Percentiles rank a stretch among this genome's conserved stretches.
Conservation (phyloP, 2,113 vertebrate species). For the Epinephelus fuscoguttatus region DNA sequence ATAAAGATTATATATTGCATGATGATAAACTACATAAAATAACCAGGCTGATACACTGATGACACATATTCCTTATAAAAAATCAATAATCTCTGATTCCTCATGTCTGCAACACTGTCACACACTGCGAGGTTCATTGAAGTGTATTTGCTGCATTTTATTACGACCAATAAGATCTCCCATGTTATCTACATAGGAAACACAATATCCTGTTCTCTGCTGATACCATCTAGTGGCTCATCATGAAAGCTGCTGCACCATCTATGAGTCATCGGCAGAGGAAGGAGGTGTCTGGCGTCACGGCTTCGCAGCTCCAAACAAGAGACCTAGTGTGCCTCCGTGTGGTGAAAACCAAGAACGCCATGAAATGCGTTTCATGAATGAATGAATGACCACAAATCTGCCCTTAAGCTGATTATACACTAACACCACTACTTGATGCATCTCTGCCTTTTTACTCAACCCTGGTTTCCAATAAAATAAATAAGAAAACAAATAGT, state of each 20-base stretch:
- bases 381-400: slow-evolving; percentile 57
- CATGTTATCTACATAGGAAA: slow-evolving; percentile 52
- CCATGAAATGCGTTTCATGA: slow-evolving; percentile 48
- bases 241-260: slow-evolving; percentile 57
- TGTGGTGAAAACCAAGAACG: slow-evolving; percentile 53
- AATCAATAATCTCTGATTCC: slow-evolving; percentile 4
- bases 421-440: background rate
- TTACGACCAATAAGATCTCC: slow-evolving; percentile 38
- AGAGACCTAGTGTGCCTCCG: slow-evolving; percentile 55
- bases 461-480: background rate
- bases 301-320: slow-evolving; percentile 20
- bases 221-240: slow-evolving; percentile 75
- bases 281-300: slow-evolving; percentile 59
- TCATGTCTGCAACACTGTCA: background rate
- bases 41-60: background rate
- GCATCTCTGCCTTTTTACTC: background rate
- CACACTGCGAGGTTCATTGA: background rate
- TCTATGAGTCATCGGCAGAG: slow-evolving; percentile 76
- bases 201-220: slow-evolving; percentile 73
- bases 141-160: slow-evolving; percentile 23
- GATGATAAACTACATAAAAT: background rate
- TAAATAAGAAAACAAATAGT: background rate
- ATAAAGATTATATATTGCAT: background rate
- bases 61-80: slow-evolving; percentile 8
- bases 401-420: slow-evolving; percentile 38